Base-by-base conservation (phyloP, 2,888 invertebrate genomes). In the Drosophila trichaetosa region DNA sequence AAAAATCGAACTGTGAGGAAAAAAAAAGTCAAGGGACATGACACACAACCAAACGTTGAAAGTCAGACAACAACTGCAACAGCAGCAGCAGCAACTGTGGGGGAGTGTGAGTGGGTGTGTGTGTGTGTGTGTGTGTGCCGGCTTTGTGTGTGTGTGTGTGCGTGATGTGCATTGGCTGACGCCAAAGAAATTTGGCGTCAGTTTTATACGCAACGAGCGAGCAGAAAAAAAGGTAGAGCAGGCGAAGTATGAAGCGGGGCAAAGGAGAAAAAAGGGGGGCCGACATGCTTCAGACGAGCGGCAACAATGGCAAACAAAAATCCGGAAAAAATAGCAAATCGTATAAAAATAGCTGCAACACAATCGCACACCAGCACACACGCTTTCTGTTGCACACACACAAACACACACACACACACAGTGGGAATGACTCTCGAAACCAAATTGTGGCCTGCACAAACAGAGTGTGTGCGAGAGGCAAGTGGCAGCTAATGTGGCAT, bases 121-220 rank as follows among this genome's bases (percentile, higher is more conserved):
- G 27, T n/a, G n/a, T n/a, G n/a, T n/a, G 31, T 40, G 67, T 52
- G 61, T 52, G 66, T 56, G 63, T 33, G 64, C 11, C 5, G 6
- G 36, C 18, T 33, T 21, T 33, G 52, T 27, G 51, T 42, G 69
- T 34, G 61, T 42, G 61, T 34, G 61, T 46, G 62, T 51, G 67
- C 60, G 54, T 52, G 46, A 46, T 73, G 69, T 83, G 85, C 82
- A 79, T 73, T 87, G 89, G 82, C 73, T 87, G 89, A 89, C 85
- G 85, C 85, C 85, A 85, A 89, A 89, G 84, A 85, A 89, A 89
- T 85, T 85, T 89, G 85, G 85, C 85, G 85, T 85, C 89, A 89
- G 87, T 84, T 87, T 69, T 87, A 87, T 89, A 82, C 77, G 88
- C 74, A 69, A 61, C 62, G 62, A 59, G 58, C 65, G 65, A 63